These are phyloP conservation scores for Brachyalestes nurse DNA, from an alignment of 2,797 vertebrate genomes.

Conservation along the genomic window DNA sequence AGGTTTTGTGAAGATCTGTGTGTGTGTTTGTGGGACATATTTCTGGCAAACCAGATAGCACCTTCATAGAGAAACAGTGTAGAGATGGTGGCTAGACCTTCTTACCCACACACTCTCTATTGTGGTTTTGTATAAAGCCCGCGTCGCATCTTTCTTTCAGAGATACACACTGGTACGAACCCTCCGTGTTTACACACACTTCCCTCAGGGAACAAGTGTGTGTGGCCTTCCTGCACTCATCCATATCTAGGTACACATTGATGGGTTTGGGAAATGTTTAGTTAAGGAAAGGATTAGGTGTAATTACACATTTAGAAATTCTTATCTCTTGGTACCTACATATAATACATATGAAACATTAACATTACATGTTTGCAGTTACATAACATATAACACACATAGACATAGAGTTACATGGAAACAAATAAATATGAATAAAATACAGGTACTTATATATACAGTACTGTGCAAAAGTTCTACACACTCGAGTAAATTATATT, in stretches of 20 bases:
- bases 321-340: too few species aligned
- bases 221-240: conserved; percentile 77
- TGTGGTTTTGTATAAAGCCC: conserved; percentile 78
- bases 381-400: too few species aligned
- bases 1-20: too few species aligned
- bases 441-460: too few species aligned
- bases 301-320: too few species aligned
- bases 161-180: conserved; percentile 82
- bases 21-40: not conserved
- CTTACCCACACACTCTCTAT: conserved; percentile 81
- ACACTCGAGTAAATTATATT: too few species aligned
- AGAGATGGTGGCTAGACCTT: conserved; percentile 59
- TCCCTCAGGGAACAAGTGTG: conserved; percentile 74
- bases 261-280: conserved; percentile 36
- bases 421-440: too few species aligned
- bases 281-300: too few species aligned
- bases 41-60: conserved; percentile 50
- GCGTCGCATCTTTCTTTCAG: conserved; percentile 76
- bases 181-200: conserved; percentile 76
- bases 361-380: too few species aligned
- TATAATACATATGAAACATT: too few species aligned
- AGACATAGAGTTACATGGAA: too few species aligned
- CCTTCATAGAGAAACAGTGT: conserved; percentile 12
- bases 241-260: conserved; percentile 71
- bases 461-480: too few species aligned